phyloP scores from a whole-genome alignment of 2,888 invertebrate species.

The Papilio protenor region DNA sequence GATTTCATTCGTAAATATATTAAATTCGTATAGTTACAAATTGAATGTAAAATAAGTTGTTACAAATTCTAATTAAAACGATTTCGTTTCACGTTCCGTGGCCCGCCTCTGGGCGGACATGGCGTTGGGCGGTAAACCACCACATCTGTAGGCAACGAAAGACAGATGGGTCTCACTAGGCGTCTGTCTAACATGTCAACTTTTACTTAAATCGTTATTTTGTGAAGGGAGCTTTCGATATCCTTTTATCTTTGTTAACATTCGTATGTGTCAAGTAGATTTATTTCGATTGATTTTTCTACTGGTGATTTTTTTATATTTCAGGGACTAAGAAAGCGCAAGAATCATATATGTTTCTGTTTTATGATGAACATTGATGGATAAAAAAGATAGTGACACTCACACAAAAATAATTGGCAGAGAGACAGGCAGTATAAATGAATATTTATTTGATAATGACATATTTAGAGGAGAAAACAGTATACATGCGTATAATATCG shows the following conservation, averaged over 20 bases:
- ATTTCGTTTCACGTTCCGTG: conserved; percentile 18
- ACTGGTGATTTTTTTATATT: background rate
- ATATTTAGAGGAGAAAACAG: too few species aligned
- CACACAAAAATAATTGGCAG: background rate
- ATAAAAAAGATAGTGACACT: background rate
- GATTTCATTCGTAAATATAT: too few species aligned
- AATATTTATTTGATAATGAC: background rate
- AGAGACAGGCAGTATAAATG: background rate
- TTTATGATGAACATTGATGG: background rate
- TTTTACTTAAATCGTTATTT: conserved; percentile 37
- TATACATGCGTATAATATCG: too few species aligned
- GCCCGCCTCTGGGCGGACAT: conserved; percentile 30
- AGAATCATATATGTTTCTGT: background rate
- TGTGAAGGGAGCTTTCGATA: conserved; percentile 20
- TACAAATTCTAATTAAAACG: background rate
- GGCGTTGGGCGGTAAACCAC: conserved; percentile 23
- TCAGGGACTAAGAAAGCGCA: background rate
- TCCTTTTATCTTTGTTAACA: conserved; percentile 16
- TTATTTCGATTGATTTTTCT: background rate
- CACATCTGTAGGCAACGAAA: conserved; percentile 32
- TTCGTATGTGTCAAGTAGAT: background rate
- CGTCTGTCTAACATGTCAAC: conserved; percentile 37
- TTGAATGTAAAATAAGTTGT: background rate
- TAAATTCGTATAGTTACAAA: too few species aligned
- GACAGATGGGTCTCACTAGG: conserved; percentile 47